Evolutionary conservation across 2,888 invertebrate genomes (phyloP).

Genomic region (Sinodicranocentrus sp.): DNA sequence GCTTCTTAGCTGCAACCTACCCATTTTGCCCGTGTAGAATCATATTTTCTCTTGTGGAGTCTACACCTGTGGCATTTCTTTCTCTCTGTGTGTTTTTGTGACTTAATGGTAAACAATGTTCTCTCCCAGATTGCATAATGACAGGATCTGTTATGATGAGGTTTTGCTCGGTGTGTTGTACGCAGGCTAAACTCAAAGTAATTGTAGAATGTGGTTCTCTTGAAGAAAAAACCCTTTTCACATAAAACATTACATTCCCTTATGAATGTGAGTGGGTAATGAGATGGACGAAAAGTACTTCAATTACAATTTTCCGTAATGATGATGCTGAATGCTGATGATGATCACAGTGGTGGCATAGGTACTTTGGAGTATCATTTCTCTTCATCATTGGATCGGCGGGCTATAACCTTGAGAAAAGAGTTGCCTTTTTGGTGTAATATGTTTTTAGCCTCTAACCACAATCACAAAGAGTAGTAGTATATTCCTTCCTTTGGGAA

Average conservation of each 20-base stretch:
- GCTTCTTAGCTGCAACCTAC: not conserved
- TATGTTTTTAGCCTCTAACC: conserved; percentile 6
- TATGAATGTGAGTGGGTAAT: conserved; percentile 33
- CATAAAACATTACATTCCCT: conserved; percentile 35
- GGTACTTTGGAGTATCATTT: not conserved
- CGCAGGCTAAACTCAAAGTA: not conserved
- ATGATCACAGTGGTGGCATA: conserved; percentile 4
- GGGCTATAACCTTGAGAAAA: conserved; percentile 1
- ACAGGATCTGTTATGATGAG: conserved; percentile 48
- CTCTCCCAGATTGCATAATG: conserved; percentile 40
- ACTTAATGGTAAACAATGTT: conserved; percentile 31
- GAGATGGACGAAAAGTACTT: conserved; percentile 39
- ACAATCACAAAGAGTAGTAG: not conserved
- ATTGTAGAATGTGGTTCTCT: conserved; percentile 1
- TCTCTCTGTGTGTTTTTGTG: conserved; percentile 25
- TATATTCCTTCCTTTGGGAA: no score
- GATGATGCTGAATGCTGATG: conserved; percentile 13
- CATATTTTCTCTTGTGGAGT: conserved; percentile 1
- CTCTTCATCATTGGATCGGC: not conserved
- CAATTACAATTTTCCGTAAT: conserved; percentile 32
- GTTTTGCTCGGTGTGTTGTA: not conserved
- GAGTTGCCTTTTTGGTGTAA: not conserved
- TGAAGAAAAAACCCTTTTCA: conserved; percentile 4
- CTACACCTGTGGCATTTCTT: conserved; percentile 29
- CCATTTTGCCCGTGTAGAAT: not conserved